Conservation (phyloP, 2,888 invertebrate genomes). For the Dastarcus helophoroides region DNA sequence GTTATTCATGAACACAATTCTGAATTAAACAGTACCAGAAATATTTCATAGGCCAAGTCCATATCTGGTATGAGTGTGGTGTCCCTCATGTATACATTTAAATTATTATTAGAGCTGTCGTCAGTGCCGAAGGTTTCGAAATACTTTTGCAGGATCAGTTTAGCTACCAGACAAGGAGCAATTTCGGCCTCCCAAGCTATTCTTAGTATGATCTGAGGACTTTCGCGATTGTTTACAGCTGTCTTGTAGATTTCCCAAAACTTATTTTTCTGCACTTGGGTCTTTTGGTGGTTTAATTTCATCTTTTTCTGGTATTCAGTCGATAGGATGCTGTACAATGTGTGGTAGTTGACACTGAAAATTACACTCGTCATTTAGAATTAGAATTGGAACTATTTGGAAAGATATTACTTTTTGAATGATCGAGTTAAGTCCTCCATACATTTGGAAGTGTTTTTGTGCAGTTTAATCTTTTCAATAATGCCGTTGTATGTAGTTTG, state of each 20-base stretch:
- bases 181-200: slow-evolving; percentile 42
- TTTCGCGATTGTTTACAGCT: slow-evolving; percentile 34
- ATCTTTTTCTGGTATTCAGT: slow-evolving; percentile 52
- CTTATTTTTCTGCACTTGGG: slow-evolving; percentile 42
- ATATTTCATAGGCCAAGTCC: slow-evolving; percentile 61
- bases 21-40: slow-evolving; percentile 51
- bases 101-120: slow-evolving; percentile 36
- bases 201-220: slow-evolving; percentile 49
- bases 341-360: slow-evolving; percentile 45
- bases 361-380: no score
- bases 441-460: no score
- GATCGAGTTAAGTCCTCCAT: no score
- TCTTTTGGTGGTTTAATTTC: slow-evolving; percentile 50
- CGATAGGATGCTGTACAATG: slow-evolving; percentile 60
- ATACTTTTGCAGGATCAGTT: slow-evolving; percentile 45
- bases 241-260: slow-evolving; percentile 39
- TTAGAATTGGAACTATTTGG: no score
- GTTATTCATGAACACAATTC: not conserved
- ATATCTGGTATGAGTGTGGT: slow-evolving; percentile 60
- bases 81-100: slow-evolving; percentile 50
- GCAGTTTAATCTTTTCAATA: no score
- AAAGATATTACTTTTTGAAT: no score
- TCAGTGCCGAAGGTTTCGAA: slow-evolving; percentile 26
- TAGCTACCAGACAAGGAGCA: slow-evolving; percentile 48
- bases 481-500: no score